Base-by-base conservation (phyloP, 2,888 invertebrate genomes). In the Temnothorax rugatulus region DNA sequence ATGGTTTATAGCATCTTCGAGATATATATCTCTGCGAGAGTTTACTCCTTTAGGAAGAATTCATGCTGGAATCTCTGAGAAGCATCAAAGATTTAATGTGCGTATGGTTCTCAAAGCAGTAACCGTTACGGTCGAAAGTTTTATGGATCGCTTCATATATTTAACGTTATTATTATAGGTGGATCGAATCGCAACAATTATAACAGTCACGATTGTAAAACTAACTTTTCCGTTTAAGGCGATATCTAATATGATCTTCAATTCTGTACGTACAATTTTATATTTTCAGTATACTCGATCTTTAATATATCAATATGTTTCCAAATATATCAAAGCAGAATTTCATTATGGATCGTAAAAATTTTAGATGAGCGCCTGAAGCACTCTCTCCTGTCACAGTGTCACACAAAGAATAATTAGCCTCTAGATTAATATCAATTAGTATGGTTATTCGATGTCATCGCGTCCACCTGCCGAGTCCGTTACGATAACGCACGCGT, bases 361-460 rank as follows among this genome's bases (percentile, higher is more conserved):
- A 29, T 29, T 61, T 41, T n/a, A 11, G 3, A 13, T 69, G 5
- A 69, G 8, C n/a, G 11, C 9, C 15, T 29, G 63, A 52, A n/a
- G 15, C 8, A 15, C 15, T 25, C 29, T 29, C 29, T 29, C 29
- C 29, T 29, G 29, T 29, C 29, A 25, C 25, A 25, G 1, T 25
- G 38, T 63, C 71, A 50, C 71, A 38, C 8, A 57, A 57, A 38
- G 38, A 7, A 38, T 25, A 34, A 44, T 38, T 3, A 29, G 41
- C 41, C 88, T 9, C n/a, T 9, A 89, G 92, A 92, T 93, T 92
- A 92, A 92, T 92, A 93, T 92, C 94, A 95, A 95, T 95, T 94
- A 94, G 94, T 93, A 91, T 84, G 91, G 87, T 94, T 93, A 89
- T 92, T 94, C 88, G 90, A 91, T 91, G 90, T 93, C 92, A 91